Base-by-base conservation (phyloP, 2,797 vertebrate species). In the Macropodus opercularis region DNA sequence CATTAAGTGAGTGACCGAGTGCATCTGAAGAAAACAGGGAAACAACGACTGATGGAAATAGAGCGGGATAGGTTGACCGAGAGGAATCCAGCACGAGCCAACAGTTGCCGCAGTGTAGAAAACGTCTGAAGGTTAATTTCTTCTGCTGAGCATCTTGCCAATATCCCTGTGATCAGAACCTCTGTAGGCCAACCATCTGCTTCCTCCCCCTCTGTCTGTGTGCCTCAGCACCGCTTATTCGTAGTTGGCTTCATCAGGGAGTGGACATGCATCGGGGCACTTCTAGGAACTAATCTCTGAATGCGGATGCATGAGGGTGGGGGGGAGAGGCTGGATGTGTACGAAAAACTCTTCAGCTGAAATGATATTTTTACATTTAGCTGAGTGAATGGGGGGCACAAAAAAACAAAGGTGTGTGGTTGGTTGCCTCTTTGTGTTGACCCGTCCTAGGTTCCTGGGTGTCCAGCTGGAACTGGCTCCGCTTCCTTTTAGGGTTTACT, bases 121-220 rank as follows among this genome's bases (percentile, higher is more conserved):
- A 85, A 84, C 79, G 72, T 82, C 81, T 84, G 86, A 88, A 90
- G 88, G 90, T 91, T 90, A 88, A 90, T 89, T 87, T 85, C 68
- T 84, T 72, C 79, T 49, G 61, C 81, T 87, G 77, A 87, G 80
- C 82, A 86, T 85, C 86, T 81, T 88, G 82, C 86, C 88, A 87
- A 86, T 82, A 87, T 85, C 71, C 78, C 69, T 32, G 67, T 9
- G 72, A 87, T 87, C 78, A 72, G 79, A 88, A 88, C 85, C 81
- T 88, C 82, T 85, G 82, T 77, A 83, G 84, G 78, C 75, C 78
- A 55, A 77, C 87, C 90, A 89, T 88, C 85, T 89, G 86, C 77
- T 81, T 75, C 75, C 57, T 75, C 75, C 57, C n/a, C n/a, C 69
- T 54, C 63, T 60, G 49, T 34, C 70, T 72, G 65, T 63, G 46